phyloP scores from a whole-genome alignment of 1,140 invertebrate genomes.

The Drosophila orena region DNA sequence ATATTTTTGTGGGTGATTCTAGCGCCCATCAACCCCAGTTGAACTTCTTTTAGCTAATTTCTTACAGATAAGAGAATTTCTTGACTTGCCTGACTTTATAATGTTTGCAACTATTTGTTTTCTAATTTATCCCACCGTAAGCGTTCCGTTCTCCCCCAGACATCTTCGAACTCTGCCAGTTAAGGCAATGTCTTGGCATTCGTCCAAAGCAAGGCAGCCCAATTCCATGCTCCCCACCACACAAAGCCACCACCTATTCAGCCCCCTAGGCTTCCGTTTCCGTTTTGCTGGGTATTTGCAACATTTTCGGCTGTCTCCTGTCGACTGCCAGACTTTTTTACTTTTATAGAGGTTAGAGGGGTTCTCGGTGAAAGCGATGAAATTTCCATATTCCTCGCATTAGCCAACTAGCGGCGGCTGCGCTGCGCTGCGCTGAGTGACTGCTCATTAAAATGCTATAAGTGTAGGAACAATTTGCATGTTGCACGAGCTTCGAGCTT shows the following conservation, averaged over 20 bases:
- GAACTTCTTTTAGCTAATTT: no score
- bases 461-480: slow-evolving; percentile 75
- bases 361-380: slow-evolving; percentile 26
- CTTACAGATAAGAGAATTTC: no score
- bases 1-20: no score
- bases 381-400: slow-evolving; percentile 71
- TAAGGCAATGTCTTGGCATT: slow-evolving; percentile 46
- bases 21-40: not conserved
- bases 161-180: slow-evolving; percentile 12
- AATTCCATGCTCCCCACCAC: not conserved
- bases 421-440: slow-evolving; percentile 36
- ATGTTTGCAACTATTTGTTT: not conserved
- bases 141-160: not conserved
- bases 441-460: slow-evolving; percentile 71
- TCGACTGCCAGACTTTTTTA: slow-evolving; percentile 29
- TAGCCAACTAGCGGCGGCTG: slow-evolving; percentile 47
- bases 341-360: slow-evolving; percentile 11
- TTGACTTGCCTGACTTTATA: not conserved
- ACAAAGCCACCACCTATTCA: not conserved
- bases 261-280: slow-evolving; percentile 44
- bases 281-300: slow-evolving; percentile 50
- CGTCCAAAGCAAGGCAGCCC: slow-evolving; percentile 36
- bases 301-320: slow-evolving; percentile 62
- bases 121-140: not conserved
- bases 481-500: slow-evolving; percentile 56